A percentile compares a stretch with the other conserved stretches of the same genome.
phyloP scores from a whole-genome alignment of 53 echinoderm and acorn worm genomes.

The Holothuria leucospilota region DNA sequence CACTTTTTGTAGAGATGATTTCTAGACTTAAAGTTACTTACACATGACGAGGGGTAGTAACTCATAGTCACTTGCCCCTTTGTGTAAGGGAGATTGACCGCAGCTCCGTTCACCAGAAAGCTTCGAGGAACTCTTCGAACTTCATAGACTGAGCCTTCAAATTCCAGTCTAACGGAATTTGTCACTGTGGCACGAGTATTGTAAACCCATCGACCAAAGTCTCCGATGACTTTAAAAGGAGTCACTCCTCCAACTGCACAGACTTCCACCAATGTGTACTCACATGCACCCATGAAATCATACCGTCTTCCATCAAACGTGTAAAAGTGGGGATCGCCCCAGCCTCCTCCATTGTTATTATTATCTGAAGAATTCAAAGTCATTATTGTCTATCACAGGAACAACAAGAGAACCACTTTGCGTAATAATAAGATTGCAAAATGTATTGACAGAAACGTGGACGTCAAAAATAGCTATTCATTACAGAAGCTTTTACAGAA shows the following conservation, averaged over 20 bases:
- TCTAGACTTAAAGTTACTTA: background rate
- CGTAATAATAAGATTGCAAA: too few relatives aligned
- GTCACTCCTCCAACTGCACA: background rate
- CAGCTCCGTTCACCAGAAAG: background rate
- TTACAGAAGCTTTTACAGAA: too few relatives aligned
- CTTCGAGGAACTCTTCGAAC: background rate
- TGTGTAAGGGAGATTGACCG: background rate
- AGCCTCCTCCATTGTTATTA: too few relatives aligned
- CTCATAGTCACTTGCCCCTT: background rate
- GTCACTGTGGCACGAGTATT: background rate
- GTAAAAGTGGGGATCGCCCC: background rate
- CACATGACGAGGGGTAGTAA: background rate
- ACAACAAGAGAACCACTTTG: too few relatives aligned
- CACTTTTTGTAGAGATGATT: too few relatives aligned
- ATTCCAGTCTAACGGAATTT: background rate
- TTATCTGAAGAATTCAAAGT: too few relatives aligned
- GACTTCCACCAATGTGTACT: conserved; percentile 5
- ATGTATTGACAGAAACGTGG: too few relatives aligned
- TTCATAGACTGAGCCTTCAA: background rate
- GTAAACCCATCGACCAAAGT: background rate
- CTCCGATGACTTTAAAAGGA: conserved; percentile 13
- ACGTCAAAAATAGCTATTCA: too few relatives aligned
- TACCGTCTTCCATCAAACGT: background rate
- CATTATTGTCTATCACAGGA: too few relatives aligned
- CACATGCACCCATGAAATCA: conserved; percentile 7